Percentiles rank a stretch among this genome's conserved stretches.
These are phyloP conservation scores for Gadopsis marmoratus DNA, from an alignment of 2,797 vertebrate genomes.

Conservation along the genomic window DNA sequence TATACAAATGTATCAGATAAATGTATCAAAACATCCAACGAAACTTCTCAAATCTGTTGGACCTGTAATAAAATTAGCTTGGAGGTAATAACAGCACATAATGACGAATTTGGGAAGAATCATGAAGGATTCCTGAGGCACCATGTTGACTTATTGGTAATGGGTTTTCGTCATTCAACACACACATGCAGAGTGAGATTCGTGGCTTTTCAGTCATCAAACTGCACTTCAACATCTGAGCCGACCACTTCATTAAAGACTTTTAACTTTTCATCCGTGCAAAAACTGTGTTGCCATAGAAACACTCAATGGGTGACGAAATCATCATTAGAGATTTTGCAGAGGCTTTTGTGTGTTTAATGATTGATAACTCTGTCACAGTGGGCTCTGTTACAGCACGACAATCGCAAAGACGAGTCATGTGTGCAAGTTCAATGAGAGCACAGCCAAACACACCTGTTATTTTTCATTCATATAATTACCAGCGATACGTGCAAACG, in stretches of 20 bases:
- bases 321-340: neutral
- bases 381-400: conserved; percentile 1
- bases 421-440: neutral
- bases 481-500: neutral
- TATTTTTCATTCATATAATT: neutral
- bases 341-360: conserved; percentile 2
- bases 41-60: neutral
- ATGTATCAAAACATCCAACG: neutral
- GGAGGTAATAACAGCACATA: too few relatives aligned
- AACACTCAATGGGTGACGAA: conserved; percentile 21
- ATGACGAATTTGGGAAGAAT: neutral
- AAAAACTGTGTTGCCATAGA: conserved; percentile 42
- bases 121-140: neutral
- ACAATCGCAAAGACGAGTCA: neutral
- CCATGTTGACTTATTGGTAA: neutral
- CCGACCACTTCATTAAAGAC: conserved; percentile 16
- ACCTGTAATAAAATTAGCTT: neutral
- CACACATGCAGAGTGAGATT: conserved; percentile 11
- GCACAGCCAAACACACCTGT: neutral
- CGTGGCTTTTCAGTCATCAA: neutral
- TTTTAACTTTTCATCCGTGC: neutral
- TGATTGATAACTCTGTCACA: conserved; percentile 15
- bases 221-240: neutral
- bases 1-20: neutral
- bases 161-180: neutral